Conservation (phyloP, 2,797 vertebrate species). For the Enteromius treurensis region DNA sequence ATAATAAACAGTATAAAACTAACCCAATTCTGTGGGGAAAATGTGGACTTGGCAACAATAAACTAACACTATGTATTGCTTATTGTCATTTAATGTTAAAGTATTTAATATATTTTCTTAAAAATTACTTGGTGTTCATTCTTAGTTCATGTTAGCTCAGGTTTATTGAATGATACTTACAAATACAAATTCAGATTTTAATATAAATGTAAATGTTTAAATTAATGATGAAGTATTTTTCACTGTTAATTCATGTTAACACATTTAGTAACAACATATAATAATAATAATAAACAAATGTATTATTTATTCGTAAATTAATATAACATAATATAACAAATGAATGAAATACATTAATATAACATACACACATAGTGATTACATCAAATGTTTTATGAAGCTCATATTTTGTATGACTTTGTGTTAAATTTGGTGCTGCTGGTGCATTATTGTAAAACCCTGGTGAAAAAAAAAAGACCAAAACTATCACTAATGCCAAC, state of each 20-base stretch:
- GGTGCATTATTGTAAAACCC: not conserved
- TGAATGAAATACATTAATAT: not conserved
- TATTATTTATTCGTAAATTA: not conserved
- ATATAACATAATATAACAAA: too few species aligned
- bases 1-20: not conserved
- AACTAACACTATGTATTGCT: too few species aligned
- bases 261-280: not conserved
- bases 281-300: not conserved
- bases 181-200: too few species aligned
- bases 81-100: too few species aligned
- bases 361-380: not conserved
- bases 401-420: not conserved
- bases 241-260: not conserved
- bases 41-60: not conserved
- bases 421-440: not conserved
- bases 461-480: not conserved
- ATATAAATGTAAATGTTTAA: too few species aligned
- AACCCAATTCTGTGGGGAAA: not conserved
- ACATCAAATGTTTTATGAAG: not conserved
- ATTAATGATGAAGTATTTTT: not conserved
- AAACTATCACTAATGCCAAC: not conserved
- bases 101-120: not conserved
- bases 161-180: too few species aligned
- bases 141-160: too few species aligned
- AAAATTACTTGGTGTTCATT: too few species aligned